Conservation (phyloP, 2,888 invertebrate species). For the Diarsia dahlii region DNA sequence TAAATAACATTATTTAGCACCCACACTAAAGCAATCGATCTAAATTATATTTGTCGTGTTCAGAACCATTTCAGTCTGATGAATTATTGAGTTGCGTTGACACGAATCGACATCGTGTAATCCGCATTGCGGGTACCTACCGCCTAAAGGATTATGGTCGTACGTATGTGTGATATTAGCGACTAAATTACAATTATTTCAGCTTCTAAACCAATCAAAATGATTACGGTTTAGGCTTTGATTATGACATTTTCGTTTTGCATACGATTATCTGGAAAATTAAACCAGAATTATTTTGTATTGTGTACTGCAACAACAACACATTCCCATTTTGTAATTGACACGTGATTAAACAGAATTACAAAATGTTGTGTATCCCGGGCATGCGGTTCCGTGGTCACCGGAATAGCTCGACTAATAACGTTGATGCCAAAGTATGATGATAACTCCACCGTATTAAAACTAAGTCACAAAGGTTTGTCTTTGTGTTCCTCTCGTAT, state of each 20-base stretch:
- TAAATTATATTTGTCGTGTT: constrained; percentile 73
- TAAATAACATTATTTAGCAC: constrained; percentile 31
- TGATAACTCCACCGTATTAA: constrained; percentile 15
- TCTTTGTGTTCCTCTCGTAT: constrained; percentile 10
- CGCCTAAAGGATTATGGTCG: constrained; percentile 36
- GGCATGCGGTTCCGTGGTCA: constrained; percentile 19
- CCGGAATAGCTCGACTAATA: constrained; percentile 30
- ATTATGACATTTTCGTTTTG: constrained; percentile 24
- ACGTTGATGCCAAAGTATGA: constrained; percentile 35
- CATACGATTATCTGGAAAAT: constrained; percentile 14
- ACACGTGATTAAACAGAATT: constrained; percentile 38
- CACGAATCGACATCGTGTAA: constrained; percentile 67
- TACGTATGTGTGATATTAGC: constrained; percentile 25
- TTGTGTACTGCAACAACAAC: constrained; percentile 8
- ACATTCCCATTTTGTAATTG: constrained; percentile 36
- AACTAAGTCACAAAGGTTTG: constrained; percentile 3
- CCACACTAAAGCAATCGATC: constrained; percentile 58
- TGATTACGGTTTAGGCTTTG: constrained; percentile 7
- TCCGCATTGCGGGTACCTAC: constrained; percentile 71
- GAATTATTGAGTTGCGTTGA: constrained; percentile 81
- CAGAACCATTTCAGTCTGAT: constrained; percentile 73
- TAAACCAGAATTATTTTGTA: constrained; percentile 12
- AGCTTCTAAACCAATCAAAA: constrained; percentile 19
- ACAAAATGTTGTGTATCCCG: constrained; percentile 20
- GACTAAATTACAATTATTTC: constrained; percentile 40